A percentile compares a stretch with the other conserved stretches of the same genome.
Evolutionary conservation across 2,113 vertebrate species (phyloP).

Genomic region (Origma solitaria): DNA sequence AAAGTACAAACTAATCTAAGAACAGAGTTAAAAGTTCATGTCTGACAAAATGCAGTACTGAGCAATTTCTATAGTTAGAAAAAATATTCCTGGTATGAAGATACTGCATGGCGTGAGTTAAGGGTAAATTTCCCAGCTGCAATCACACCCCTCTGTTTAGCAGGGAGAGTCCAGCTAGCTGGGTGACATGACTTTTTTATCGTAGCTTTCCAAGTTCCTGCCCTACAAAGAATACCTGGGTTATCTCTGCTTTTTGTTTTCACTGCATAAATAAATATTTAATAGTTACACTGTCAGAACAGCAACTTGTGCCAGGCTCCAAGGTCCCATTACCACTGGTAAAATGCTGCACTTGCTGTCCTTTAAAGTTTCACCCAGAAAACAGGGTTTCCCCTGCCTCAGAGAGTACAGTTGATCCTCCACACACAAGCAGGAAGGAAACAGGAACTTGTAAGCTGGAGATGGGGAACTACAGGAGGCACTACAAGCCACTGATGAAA

Average conservation of each 20-base stretch:
- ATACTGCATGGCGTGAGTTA: background rate
- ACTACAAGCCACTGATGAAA: background rate
- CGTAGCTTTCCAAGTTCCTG: background rate
- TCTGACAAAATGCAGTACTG: background rate
- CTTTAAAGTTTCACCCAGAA: background rate
- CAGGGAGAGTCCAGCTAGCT: background rate
- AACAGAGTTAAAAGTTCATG: background rate
- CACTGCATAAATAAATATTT: constrained; percentile 60
- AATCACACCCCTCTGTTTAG: background rate
- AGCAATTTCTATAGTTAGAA: background rate
- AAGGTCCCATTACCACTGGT: background rate
- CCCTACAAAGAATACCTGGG: background rate
- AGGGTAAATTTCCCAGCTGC: background rate
- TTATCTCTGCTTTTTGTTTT: constrained; percentile 57
- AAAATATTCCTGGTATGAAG: background rate
- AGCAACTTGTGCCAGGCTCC: background rate
- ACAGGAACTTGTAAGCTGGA: background rate
- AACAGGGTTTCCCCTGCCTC: background rate
- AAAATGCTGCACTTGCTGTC: background rate
- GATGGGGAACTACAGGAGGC: background rate
- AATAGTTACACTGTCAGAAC: constrained; percentile 23
- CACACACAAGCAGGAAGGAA: background rate
- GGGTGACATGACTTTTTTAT: background rate
- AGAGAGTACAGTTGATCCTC: background rate
- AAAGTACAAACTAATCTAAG: background rate